phyloP scores from a whole-genome alignment of 2,888 invertebrate species.

The Aethes cnicana region DNA sequence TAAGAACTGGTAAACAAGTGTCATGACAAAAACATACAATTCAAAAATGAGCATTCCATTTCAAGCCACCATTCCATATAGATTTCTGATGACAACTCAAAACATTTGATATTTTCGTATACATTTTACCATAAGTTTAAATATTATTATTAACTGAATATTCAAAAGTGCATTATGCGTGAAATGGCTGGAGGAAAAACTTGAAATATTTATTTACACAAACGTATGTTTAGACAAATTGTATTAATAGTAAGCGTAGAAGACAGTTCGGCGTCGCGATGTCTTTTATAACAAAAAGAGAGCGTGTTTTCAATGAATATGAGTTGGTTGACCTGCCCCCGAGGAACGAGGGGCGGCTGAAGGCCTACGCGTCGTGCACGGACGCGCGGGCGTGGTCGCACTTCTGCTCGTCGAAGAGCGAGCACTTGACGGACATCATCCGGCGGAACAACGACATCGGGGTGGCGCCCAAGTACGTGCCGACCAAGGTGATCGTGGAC shows the following conservation, averaged over 20 bases:
- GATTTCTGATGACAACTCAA: conserved; percentile 71
- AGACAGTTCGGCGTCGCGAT: conserved; percentile 48
- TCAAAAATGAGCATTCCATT: conserved; percentile 64
- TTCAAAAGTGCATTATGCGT: conserved; percentile 59
- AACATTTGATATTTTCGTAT: conserved; percentile 69
- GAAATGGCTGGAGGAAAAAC: conserved; percentile 68
- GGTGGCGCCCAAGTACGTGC: conserved; percentile 64
- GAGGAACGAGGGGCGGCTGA: conserved; percentile 80
- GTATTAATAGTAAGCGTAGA: conserved; percentile 49
- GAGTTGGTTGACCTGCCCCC: conserved; percentile 69
- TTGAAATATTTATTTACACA: conserved; percentile 52
- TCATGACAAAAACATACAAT: conserved; percentile 34
- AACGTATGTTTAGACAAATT: conserved; percentile 54
- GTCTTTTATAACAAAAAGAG: conserved; percentile 78
- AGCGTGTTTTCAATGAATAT: conserved; percentile 73
- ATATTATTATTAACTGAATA: conserved; percentile 45
- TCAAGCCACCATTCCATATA: conserved; percentile 55
- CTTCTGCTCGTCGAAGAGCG: conserved; percentile 77
- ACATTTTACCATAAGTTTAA: conserved; percentile 58
- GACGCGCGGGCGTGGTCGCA: conserved; percentile 83
- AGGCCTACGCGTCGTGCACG: conserved; percentile 79
- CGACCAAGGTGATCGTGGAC: conserved; percentile 70
- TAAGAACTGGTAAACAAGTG: conserved; percentile 28
- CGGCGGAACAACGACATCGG: conserved; percentile 67
- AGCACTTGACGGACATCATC: conserved; percentile 81